Evolutionary conservation across 2,888 invertebrate species (phyloP).

Genomic region (Auanema sp.): DNA sequence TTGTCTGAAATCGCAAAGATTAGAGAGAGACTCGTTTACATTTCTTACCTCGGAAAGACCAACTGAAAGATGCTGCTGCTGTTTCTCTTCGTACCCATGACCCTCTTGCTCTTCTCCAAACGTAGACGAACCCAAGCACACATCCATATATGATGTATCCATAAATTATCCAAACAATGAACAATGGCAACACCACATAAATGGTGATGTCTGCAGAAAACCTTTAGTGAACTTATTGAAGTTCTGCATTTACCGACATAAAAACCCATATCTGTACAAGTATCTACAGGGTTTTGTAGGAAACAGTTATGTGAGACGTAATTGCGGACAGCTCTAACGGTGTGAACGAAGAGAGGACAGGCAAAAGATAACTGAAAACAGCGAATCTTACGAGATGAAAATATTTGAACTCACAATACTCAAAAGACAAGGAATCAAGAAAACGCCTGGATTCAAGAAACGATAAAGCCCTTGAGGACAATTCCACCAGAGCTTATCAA

Average conservation of each 20-base stretch:
- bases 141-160: not conserved
- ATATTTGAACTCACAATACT: not conserved
- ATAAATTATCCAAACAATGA: slow-evolving; percentile 2
- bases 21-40: not conserved
- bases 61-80: slow-evolving; percentile 5
- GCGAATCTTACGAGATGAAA: not conserved
- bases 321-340: too few relatives aligned
- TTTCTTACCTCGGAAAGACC: not conserved
- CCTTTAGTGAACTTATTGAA: not conserved
- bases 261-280: not conserved
- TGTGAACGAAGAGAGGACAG: not conserved
- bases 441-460: slow-evolving; percentile 9
- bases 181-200: not conserved
- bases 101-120: not conserved
- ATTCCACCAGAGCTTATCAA: slow-evolving; percentile 3
- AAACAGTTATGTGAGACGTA: slow-evolving; percentile 1
- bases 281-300: not conserved
- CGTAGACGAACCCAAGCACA: not conserved
- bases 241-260: not conserved
- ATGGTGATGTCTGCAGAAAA: not conserved
- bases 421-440: slow-evolving; percentile 7
- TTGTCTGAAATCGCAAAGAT: too few relatives aligned
- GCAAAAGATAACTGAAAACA: slow-evolving; percentile 9
- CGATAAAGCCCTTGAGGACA: not conserved
- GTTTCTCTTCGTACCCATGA: not conserved